Evolutionary conservation across 2,113 vertebrate genomes (phyloP).

Genomic region (Motacilla tschutschensis): DNA sequence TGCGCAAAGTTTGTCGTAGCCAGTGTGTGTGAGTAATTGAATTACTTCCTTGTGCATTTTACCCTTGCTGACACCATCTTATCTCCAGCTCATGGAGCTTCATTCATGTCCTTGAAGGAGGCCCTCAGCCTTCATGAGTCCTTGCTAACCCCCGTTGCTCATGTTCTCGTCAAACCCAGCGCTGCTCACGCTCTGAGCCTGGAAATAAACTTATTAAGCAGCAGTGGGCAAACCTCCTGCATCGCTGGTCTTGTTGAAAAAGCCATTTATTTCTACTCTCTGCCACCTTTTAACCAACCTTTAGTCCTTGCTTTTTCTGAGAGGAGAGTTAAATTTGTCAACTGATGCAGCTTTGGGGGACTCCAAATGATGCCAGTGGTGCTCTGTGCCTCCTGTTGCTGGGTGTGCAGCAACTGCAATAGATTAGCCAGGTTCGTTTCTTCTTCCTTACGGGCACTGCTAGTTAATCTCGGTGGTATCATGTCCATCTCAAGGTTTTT

Average conservation of each 20-base stretch:
- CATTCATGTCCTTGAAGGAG: not conserved
- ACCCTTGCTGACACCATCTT: constrained; percentile 24
- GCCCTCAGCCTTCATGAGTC: not conserved
- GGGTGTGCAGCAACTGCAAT: not conserved
- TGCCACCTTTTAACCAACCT: not conserved
- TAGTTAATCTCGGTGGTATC: constrained; percentile 17
- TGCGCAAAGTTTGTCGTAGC: constrained; percentile 3
- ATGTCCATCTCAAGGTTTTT: constrained; percentile 43
- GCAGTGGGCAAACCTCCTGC: not conserved
- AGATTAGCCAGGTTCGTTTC: not conserved
- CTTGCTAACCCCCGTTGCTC: not conserved
- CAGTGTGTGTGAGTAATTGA: constrained; percentile 49
- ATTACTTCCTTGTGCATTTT: constrained; percentile 41
- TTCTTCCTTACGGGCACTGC: not conserved
- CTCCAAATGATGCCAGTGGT: not conserved
- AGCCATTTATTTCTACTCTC: not conserved
- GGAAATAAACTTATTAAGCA: not conserved
- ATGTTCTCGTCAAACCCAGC: not conserved
- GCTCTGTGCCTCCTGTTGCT: not conserved
- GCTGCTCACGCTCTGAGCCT: not conserved
- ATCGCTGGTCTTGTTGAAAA: not conserved
- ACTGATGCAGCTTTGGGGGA: not conserved
- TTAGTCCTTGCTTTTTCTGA: not conserved
- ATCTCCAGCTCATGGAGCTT: constrained; percentile 35
- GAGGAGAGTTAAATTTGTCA: not conserved